Evolutionary conservation across 2,888 invertebrate species (phyloP), one percentile per base, ranked within the genome.

Genomic region (Rhodophaea formosa): DNA sequence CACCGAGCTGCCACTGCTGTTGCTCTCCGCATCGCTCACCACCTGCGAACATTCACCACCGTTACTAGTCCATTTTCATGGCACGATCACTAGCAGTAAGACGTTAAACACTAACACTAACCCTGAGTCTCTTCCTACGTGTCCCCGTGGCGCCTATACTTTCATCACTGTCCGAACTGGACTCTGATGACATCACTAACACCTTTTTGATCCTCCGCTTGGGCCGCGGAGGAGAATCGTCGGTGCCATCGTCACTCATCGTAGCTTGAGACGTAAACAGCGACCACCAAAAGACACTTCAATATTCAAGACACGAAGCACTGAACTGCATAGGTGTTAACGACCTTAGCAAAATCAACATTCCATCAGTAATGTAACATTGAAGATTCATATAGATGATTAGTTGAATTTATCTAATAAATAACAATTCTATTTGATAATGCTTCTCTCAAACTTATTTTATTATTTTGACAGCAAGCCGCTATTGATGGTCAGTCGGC

Each of bases 401-500:
- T 65, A 72, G 66, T 67, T 68, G 64, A 71, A 74, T 23, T 30
- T 47, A 49, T 14, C 23, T 49, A 35, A 43, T 3, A 44, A 44
- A 14, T 55, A 51, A 35, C 14, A 69, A 70, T 56, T 69, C 63
- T 58, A 60, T 8, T 49, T 30, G 72, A 76, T 81, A 78, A 73
- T 80, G 80, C 76, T 71, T 79, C 73, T 63, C 51, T 35, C 61
- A 67, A 70, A 77, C 80, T 75, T 74, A 80, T 77, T 79, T 76
- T 75, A 76, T 69, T 88, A 89, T 89, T 90, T 88, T 91, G 91
- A 91, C 91, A 91, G 90, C 85, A 90, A 90, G 88, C 91, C 87
- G 90, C 88, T 88, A 83, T 86, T 80, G 75, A 80, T 79, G 77
- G 76, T 80, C 77, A 79, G 74, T 75, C 90, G 73, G 91, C 91